These are phyloP conservation scores for Neopipo cinnamomea DNA, from an alignment of 2,113 vertebrate genomes.

Conservation along the genomic window DNA sequence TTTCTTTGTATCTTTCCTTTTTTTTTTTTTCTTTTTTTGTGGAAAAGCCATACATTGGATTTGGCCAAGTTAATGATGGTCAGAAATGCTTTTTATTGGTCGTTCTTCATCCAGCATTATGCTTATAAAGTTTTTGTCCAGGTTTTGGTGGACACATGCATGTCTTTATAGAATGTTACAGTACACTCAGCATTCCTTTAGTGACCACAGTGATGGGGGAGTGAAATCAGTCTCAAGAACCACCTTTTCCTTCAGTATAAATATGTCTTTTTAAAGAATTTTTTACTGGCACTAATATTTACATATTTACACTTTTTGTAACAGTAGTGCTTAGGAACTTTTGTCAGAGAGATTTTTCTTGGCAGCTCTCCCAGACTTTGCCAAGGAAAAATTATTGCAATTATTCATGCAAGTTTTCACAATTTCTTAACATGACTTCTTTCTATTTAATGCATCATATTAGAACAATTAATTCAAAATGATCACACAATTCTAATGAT, in stretches of 20 bases:
- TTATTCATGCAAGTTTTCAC: slow-evolving; percentile 12
- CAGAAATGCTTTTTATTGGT: neutral
- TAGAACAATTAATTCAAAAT: neutral
- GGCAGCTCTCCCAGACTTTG: slow-evolving; percentile 30
- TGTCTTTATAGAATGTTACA: neutral
- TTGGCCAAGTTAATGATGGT: neutral
- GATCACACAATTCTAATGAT: neutral
- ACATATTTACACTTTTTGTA: slow-evolving; percentile 24
- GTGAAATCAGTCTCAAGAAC: neutral
- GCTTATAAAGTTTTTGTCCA: neutral
- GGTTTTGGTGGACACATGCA: neutral
- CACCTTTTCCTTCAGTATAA: neutral
- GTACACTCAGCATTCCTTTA: neutral
- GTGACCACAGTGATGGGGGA: neutral
- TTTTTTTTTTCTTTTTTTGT: neutral
- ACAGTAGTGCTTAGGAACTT: neutral
- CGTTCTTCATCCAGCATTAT: neutral
- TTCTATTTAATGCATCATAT: neutral
- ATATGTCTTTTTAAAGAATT: neutral
- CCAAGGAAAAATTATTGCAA: neutral
- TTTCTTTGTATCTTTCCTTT: neutral
- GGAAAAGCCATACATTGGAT: neutral
- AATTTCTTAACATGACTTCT: neutral
- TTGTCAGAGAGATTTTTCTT: neutral
- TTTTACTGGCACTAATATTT: slow-evolving; percentile 24